phyloP scores from a whole-genome alignment of 2,797 vertebrate genomes.

The Nyctibius grandis region DNA sequence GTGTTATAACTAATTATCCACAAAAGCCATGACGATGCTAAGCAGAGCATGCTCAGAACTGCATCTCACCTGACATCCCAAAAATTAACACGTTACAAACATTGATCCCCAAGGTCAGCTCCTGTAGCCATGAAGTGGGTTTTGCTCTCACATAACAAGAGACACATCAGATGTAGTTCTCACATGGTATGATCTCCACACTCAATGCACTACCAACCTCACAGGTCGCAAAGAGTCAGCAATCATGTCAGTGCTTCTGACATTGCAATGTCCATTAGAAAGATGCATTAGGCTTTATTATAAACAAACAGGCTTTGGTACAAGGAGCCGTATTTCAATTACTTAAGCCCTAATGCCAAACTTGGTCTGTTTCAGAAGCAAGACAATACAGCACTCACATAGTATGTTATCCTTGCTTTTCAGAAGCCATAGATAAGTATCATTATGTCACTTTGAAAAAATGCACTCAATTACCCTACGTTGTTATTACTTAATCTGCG shows the following conservation, averaged over 20 bases:
- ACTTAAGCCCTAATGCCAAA: slow-evolving; percentile 48
- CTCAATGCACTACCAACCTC: background rate
- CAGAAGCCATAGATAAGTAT: slow-evolving; percentile 66
- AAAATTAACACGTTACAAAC: slow-evolving; percentile 10
- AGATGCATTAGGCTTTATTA: slow-evolving; percentile 44
- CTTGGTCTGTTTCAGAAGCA: slow-evolving; percentile 60
- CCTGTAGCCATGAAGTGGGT: background rate
- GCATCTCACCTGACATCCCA: slow-evolving; percentile 13
- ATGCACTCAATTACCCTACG: slow-evolving; percentile 64
- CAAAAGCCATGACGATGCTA: background rate
- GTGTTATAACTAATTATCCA: background rate
- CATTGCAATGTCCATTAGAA: slow-evolving; percentile 29
- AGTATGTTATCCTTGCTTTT: slow-evolving; percentile 45
- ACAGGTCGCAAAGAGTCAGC: background rate
- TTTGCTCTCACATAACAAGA: background rate
- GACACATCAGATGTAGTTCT: background rate
- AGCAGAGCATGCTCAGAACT: slow-evolving; percentile 7
- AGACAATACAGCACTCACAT: slow-evolving; percentile 59
- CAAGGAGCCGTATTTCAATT: slow-evolving; percentile 31
- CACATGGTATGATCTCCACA: background rate
- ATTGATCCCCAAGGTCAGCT: slow-evolving; percentile 7
- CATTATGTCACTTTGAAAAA: slow-evolving; percentile 70
- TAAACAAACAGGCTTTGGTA: slow-evolving; percentile 34
- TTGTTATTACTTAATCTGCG: slow-evolving; percentile 71
- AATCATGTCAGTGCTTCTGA: background rate